Evolutionary conservation across 2,888 invertebrate genomes (phyloP).

Genomic region (Chymomyza amoena): DNA sequence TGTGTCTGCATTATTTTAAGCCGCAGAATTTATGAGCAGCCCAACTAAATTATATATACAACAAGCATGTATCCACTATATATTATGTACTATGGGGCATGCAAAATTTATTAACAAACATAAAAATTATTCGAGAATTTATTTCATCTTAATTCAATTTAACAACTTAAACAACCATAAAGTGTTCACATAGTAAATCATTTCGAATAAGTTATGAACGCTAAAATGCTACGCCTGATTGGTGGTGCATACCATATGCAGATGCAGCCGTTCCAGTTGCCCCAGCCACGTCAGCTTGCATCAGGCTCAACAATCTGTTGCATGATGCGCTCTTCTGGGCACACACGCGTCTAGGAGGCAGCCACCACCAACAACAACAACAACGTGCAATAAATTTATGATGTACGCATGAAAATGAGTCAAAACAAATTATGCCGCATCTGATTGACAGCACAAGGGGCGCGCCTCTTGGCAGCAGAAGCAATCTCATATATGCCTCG

Average conservation of each 20-base stretch:
- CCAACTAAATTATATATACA: slow-evolving; percentile 53
- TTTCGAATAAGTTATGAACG: slow-evolving; percentile 34
- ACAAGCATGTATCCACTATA: too few relatives aligned
- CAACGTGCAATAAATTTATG: slow-evolving; percentile 56
- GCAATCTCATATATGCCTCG: not conserved
- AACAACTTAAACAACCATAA: slow-evolving; percentile 76
- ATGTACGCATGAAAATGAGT: slow-evolving; percentile 72
- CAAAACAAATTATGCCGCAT: slow-evolving; percentile 71
- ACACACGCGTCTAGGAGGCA: not conserved
- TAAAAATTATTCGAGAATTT: slow-evolving; percentile 68
- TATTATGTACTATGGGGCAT: slow-evolving; percentile 41
- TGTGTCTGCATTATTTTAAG: slow-evolving; percentile 40
- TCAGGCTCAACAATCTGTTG: slow-evolving; percentile 1
- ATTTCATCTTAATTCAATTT: slow-evolving; percentile 76
- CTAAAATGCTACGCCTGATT: slow-evolving; percentile 11
- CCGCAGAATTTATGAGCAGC: slow-evolving; percentile 38
- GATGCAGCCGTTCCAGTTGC: slow-evolving; percentile 1
- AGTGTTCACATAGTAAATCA: slow-evolving; percentile 77
- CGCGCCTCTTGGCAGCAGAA: slow-evolving; percentile 31
- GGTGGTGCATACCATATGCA: slow-evolving; percentile 3
- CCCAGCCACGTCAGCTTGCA: not conserved
- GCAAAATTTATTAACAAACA: slow-evolving; percentile 75
- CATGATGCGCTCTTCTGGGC: not conserved
- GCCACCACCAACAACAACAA: not conserved
- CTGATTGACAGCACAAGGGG: slow-evolving; percentile 49